Percentiles rank a stretch among this genome's conserved stretches.
Conservation (phyloP, 1,140 invertebrate genomes). For the Ceratosolen solmsi region DNA sequence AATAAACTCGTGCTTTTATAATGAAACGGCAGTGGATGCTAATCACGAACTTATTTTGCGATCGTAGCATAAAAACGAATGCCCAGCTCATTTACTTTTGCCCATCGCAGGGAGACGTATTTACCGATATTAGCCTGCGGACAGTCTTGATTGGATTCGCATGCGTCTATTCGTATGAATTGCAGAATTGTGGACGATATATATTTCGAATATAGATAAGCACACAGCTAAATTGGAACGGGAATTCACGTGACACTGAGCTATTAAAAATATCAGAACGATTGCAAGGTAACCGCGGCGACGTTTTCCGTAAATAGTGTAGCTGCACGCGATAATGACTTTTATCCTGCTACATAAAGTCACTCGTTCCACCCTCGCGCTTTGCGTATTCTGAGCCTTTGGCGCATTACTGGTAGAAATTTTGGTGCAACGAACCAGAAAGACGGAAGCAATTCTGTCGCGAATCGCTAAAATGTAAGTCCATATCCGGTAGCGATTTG, state of each 20-base stretch:
- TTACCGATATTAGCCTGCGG: not conserved
- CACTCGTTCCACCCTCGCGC: not conserved
- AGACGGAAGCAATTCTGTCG: constrained; percentile 16
- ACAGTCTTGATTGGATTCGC: not conserved
- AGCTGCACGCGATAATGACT: constrained; percentile 56
- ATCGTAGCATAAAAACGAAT: too few species aligned
- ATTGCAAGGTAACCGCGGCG: constrained; percentile 32
- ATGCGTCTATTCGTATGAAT: not conserved
- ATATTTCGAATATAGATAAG: not conserved
- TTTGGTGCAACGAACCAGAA: not conserved
- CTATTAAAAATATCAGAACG: constrained; percentile 54
- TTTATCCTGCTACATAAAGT: constrained; percentile 37
- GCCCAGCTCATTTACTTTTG: too few species aligned
- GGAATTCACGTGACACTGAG: constrained; percentile 53
- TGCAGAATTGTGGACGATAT: not conserved
- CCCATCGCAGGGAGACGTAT: too few species aligned
- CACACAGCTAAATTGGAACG: constrained; percentile 20
- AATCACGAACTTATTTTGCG: too few species aligned
- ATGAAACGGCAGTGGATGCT: too few species aligned
- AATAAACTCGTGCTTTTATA: too few species aligned
- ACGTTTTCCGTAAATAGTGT: constrained; percentile 54
- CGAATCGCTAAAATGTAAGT: constrained; percentile 18
- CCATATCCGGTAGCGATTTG: not conserved
- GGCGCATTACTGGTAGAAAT: constrained; percentile 10
- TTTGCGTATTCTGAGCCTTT: not conserved